Evolutionary conservation across 1,140 invertebrate genomes (phyloP), one percentile per base, ranked within the genome.

Genomic region (Glomeris maerens): DNA sequence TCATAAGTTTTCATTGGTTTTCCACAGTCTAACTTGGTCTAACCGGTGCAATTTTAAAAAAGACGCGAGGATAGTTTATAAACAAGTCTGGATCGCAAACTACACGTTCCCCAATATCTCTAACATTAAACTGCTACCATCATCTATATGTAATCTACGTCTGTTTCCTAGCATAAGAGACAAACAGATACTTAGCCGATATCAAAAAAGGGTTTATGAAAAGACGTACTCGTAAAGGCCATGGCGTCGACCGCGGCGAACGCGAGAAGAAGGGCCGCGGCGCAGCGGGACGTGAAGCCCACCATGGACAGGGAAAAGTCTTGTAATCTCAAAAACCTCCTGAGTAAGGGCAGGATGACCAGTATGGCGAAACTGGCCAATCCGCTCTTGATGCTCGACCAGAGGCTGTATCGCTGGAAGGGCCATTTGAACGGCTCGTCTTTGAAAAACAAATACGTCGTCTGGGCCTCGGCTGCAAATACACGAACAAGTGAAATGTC

Each of bases 331-430:
- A 54, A 49, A 45, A 56, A 53, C 27, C 45, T 48, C 39, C 59
- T 58, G 4, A 60, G 27, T 1, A 67, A 7, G 27, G 69, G 66
- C 39, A 66, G 56, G 10, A 60, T 51, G 17, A 63, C 49, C 1
- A 72, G 45, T 4, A 73, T 56, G 4, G 60, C 55, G 21, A 65
- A 21, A 23, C 66, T 68, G 42, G 62, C 58, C 1, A 71, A 45
- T 25, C 60, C 64, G 53, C 66, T 66, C 47, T 69, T 65, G 14
- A 63, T 40, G 5, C 64, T 68, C 55, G 64, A 67, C 45, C 63
- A 71, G 45, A 64, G 63, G 2, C 63, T 66, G 54, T 66, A 72
- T 3, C 54, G 60, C n/a, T 59, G 57, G 49, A 64, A 62, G 14
- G 56, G 57, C 69, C 71, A 73, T 17, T 50, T 25, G 29, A 68